Evolutionary conservation across 2,113 vertebrate genomes (phyloP).

Genomic region (Nannobrachium achirus): DNA sequence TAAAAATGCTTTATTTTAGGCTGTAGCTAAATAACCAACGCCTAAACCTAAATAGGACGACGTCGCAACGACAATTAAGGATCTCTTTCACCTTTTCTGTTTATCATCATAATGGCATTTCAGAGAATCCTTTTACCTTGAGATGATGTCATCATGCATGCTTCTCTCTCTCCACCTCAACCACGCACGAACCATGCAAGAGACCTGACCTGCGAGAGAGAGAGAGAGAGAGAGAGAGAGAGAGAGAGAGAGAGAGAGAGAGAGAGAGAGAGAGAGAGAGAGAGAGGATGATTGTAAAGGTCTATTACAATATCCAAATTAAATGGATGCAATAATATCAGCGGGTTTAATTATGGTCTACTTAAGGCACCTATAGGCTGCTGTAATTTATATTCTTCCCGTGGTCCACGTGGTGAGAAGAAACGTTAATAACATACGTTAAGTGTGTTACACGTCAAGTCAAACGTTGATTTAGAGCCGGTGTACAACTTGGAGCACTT

Average conservation of each 20-base stretch:
- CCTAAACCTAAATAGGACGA: background rate
- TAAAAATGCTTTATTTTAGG: too few species aligned
- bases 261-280: too few species aligned
- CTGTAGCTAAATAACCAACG: background rate
- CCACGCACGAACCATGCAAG: too few species aligned
- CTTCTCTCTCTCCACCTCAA: background rate
- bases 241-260: too few species aligned
- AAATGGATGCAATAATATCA: constrained; percentile 64
- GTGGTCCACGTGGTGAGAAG: constrained; percentile 61
- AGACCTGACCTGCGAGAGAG: background rate
- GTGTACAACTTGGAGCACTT: constrained; percentile 61
- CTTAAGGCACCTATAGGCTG: constrained; percentile 62
- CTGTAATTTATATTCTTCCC: constrained; percentile 59
- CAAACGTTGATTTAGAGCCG: constrained; percentile 70
- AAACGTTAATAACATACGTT: constrained; percentile 58
- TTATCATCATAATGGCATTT: too few species aligned
- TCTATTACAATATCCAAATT: constrained; percentile 60
- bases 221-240: too few species aligned
- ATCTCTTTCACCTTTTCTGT: too few species aligned
- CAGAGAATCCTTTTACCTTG: background rate
- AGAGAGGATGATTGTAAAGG: background rate
- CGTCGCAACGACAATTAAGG: too few species aligned
- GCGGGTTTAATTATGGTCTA: constrained; percentile 72
- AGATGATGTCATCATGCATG: background rate
- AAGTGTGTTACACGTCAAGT: constrained; percentile 57